A percentile compares a stretch with the other conserved stretches of the same genome.
Evolutionary conservation across 2,888 invertebrate genomes (phyloP).

Genomic region (Ectobius pallidus): DNA sequence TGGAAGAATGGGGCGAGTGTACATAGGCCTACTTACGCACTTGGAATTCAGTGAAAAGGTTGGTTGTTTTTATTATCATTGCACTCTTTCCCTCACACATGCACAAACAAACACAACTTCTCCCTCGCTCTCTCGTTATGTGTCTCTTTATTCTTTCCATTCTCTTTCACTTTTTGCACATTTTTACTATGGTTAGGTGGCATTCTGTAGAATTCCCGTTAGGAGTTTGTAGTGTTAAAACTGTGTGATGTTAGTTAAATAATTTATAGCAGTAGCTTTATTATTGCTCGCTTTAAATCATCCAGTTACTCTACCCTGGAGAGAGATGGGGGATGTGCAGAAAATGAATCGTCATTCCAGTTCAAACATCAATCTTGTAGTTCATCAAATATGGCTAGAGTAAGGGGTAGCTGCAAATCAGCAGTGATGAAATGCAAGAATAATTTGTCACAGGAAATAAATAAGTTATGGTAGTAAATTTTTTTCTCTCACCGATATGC

Average conservation of each 20-base stretch:
- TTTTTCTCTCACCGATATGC: no score
- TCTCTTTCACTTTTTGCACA: background rate
- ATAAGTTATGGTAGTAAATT: no score
- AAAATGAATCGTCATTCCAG: background rate
- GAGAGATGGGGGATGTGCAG: background rate
- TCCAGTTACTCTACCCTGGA: background rate
- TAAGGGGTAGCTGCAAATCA: background rate
- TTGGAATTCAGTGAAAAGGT: no score
- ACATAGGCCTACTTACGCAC: no score
- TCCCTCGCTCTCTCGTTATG: background rate
- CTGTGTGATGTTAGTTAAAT: slow-evolving; percentile 7
- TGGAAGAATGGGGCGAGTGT: no score
- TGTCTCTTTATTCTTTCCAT: background rate
- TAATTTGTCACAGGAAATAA: no score
- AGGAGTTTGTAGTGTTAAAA: background rate
- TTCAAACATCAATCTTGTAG: background rate
- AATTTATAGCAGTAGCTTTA: background rate
- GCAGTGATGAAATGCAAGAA: no score
- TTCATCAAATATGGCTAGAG: background rate
- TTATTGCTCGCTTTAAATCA: slow-evolving; percentile 4
- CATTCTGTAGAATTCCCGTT: background rate
- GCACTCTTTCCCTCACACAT: no score
- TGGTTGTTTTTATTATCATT: no score
- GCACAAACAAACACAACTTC: background rate
- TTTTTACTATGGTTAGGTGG: background rate